Conservation (phyloP, 2,113 vertebrate species). For the Dicrurus megarhynchus region DNA sequence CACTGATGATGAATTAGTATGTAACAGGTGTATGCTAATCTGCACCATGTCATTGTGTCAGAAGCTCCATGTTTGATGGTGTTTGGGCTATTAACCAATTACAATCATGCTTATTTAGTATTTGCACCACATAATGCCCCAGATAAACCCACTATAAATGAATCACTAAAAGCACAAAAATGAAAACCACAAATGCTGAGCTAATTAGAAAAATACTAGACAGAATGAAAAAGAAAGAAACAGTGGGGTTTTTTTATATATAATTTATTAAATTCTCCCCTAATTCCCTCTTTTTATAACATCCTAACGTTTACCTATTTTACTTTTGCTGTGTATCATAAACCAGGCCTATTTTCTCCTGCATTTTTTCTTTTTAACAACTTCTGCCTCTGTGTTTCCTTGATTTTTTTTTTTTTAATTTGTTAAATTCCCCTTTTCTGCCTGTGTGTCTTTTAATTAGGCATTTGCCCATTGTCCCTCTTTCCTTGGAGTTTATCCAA, state of each 20-base stretch:
- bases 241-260: neutral
- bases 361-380: neutral
- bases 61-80: neutral
- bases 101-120: neutral
- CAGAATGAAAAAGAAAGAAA: neutral
- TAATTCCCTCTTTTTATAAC: neutral
- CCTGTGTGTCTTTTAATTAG: neutral
- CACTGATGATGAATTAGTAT: conserved; percentile 15
- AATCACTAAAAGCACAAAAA: neutral
- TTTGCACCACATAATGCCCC: neutral
- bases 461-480: accelerated
- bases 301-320: neutral
- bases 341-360: neutral
- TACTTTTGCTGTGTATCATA: neutral
- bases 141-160: neutral
- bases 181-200: neutral
- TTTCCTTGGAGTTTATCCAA: neutral
- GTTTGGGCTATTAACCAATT: neutral
- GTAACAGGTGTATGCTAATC: neutral
- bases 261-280: neutral
- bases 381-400: neutral
- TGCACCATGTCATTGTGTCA: neutral
- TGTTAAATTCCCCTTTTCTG: neutral
- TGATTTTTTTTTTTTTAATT: neutral
- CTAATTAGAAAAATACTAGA: neutral